Evolutionary conservation across 2,888 invertebrate genomes (phyloP), one percentile per base, ranked within the genome.

Genomic region (Anoncus sp.): DNA sequence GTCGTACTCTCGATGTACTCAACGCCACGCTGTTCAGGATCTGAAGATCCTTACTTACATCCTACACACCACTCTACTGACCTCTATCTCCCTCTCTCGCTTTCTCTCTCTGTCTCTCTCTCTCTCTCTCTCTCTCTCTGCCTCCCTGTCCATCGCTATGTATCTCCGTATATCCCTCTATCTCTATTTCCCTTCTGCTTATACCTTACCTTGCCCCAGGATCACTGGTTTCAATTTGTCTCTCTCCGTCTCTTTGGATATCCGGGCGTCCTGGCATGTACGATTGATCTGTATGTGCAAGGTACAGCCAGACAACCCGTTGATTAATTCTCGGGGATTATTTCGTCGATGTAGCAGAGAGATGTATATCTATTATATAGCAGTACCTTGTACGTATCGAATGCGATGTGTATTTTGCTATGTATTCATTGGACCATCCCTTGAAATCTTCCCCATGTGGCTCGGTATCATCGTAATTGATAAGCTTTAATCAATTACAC

Each of bases 321-420:
- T 67, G 18, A 72, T 77, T 55, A 49, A 66, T 66, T 72, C 62
- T 47, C 55, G 22, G 18, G 53, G 66, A 76, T 43, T 77, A 49
- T 55, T 62, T 62, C 62, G 38, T 22, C n/a, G 20, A 18, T 47
- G 40, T 22, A 20, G n/a, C 18, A 16, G 10, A 31, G 14, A 45
- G 16, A 55, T 40, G 51, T 27, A 43, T 53, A 24, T 47, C 47
- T 12, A 47, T 43, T 66, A 66, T 59, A 40, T 5, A 57, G n/a
- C 35, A 55, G 22, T 18, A 45, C 16, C 14, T 35, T 18, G 35
- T 38, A 12, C 57, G 10, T 53, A 45, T 40, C 12, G 24, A 51
- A 49, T 65, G 65, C 47, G 24, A 40, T 51, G 14, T 65, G 27
- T 27, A 16, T 14, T n/a, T 60, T 6, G 14, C 40, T 22, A 60